Base-by-base conservation (phyloP, 1,140 invertebrate species). In the Bombus superbus region DNA sequence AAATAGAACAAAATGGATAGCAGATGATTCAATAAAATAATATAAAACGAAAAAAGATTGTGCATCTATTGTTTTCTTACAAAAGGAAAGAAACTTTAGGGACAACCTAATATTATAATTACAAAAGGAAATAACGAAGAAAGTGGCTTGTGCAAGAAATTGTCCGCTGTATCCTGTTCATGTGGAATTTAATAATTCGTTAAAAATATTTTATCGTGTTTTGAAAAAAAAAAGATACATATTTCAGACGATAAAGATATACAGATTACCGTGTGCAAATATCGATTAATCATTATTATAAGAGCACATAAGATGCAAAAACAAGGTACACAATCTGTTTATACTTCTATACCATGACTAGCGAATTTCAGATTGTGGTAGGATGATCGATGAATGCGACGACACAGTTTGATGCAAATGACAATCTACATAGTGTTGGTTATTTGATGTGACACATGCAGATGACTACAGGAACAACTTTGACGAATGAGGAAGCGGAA, bases 381-480 rank as follows among this genome's bases (percentile, higher is more conserved):
- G 42, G 47, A 73, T 73, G 72, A 73, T 73, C 28, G 72, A 73
- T 73, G 72, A 73, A 47, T 73, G 15, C 40, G 15, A n/a, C 28
- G 40, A 42, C n/a, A 73, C 72, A 44, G 42, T 42, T 32, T n/a
- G 72, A 73, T 42, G 40, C 40, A 73, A 73, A 47, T n/a, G 72
- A 73, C 72, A 73, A 47, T 47, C 72, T 25, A 73, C 40, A 47
- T 47, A 73, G 72, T 47, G 42, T 47, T 73, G 42, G 42, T 47
- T 47, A 73, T n/a, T 47, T 47, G 72, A 73, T 73, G 72, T 73
- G 72, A 47, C 72, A 47, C n/a, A 42, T 73, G 38, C 72, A 73
- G 40, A 73, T 73, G 42, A 73, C 13, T 25, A 47, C 32, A n/a
- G 28, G 72, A 47, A 73, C 15, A 42, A 73, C 40, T 73, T 73